Conservation (phyloP, 37 sponge, comb jelly and placozoan genomes). For the Bolinopsis microptera region DNA sequence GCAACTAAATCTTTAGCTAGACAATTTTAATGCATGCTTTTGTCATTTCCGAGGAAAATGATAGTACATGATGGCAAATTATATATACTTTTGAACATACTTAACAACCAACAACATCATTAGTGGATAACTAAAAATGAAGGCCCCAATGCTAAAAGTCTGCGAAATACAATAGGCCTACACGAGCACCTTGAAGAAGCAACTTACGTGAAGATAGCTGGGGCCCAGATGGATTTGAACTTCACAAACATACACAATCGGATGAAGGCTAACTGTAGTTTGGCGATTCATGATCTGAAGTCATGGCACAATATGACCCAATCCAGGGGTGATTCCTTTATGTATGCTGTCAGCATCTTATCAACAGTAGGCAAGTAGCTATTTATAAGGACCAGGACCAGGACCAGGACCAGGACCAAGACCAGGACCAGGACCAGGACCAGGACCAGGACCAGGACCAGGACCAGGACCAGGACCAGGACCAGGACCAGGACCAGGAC, state of each 20-base stretch:
- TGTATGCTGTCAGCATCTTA: slow-evolving; percentile 28
- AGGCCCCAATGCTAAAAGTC: background rate
- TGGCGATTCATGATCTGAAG: background rate
- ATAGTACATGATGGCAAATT: background rate
- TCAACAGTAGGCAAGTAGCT: slow-evolving; percentile 10
- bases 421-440: no score
- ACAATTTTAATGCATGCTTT: no score
- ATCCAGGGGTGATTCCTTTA: background rate
- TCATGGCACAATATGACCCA: background rate
- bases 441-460: no score
- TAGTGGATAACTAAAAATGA: slow-evolving; percentile 9
- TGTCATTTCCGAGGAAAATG: no score
- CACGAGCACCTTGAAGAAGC: background rate
- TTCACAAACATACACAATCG: no score
- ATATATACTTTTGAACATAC: background rate
- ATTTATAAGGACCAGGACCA: no score
- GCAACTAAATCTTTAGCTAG: no score
- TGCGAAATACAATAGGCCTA: background rate
- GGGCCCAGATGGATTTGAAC: background rate
- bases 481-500: no score
- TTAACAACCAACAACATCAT: no score
- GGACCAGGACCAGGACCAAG: no score
- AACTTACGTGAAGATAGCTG: background rate
- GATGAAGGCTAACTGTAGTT: no score
- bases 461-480: no score